Conservation (phyloP, 2,888 invertebrate species). For the Rhopalosiphum nymphaeae region DNA sequence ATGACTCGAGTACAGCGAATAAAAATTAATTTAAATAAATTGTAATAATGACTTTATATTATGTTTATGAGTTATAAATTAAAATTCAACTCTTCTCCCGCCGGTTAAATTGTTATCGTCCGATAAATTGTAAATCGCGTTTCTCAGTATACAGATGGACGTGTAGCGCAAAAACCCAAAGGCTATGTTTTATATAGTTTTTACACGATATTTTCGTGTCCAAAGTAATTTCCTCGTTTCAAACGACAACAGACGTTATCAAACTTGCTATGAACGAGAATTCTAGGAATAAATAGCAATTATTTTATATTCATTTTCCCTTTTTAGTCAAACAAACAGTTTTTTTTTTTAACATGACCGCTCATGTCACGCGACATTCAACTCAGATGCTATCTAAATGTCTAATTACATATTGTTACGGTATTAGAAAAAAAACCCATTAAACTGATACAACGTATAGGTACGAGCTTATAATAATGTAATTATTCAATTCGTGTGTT, state of each 20-base stretch:
- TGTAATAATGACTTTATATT: neutral
- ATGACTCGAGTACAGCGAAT: neutral
- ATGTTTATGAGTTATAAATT: neutral
- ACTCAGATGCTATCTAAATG: neutral
- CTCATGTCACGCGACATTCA: neutral
- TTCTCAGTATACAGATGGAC: neutral
- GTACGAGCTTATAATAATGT: neutral
- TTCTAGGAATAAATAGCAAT: neutral
- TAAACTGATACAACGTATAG: neutral
- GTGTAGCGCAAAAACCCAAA: neutral
- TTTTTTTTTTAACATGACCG: neutral
- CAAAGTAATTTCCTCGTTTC: neutral
- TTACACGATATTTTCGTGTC: neutral
- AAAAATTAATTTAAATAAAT: neutral
- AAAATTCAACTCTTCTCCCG: neutral
- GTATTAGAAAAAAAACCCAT: neutral
- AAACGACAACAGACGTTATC: neutral
- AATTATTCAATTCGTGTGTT: neutral
- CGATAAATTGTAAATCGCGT: neutral
- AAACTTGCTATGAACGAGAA: neutral
- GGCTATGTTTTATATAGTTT: neutral
- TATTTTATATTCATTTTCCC: neutral
- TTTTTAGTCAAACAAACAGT: neutral
- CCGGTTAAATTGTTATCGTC: neutral
- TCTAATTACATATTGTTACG: neutral